These are phyloP conservation scores for Hydrocynus forskahlii DNA, from an alignment of 2,797 vertebrate species.

Conservation along the genomic window DNA sequence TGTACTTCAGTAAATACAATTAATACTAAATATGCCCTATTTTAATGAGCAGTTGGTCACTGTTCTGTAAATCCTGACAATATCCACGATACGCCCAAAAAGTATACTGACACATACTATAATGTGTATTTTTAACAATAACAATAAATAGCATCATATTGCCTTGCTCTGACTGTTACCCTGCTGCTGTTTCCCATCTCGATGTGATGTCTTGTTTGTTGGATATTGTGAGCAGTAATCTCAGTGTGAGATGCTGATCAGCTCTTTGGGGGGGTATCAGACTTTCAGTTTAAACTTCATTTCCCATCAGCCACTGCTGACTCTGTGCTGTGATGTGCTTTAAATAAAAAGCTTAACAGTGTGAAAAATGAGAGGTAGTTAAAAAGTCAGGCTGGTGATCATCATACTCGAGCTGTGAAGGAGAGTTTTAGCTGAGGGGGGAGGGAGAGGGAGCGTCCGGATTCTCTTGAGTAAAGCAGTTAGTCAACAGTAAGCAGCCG, in stretches of 20 bases:
- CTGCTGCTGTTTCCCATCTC: background rate
- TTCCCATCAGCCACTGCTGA: conserved; percentile 9
- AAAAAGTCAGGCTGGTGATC: background rate
- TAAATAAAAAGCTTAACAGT: background rate
- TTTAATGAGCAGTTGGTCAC: too few relatives aligned
- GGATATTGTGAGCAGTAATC: background rate
- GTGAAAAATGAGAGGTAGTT: background rate
- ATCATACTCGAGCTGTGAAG: background rate
- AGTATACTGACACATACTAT: too few relatives aligned
- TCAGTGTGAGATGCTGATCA: background rate
- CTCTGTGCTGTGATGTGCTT: background rate
- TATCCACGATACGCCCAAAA: too few relatives aligned
- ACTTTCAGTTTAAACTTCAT: background rate
- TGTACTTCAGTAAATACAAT: too few relatives aligned
- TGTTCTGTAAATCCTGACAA: too few relatives aligned
- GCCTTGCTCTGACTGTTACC: too few relatives aligned
- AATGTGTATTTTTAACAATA: too few relatives aligned
- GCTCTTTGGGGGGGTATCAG: background rate
- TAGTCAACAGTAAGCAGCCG: conserved; percentile 27
- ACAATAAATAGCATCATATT: too few relatives aligned
- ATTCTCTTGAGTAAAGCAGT: background rate
- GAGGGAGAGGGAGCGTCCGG: background rate
- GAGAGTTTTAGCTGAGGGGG: background rate
- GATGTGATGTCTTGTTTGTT: background rate
- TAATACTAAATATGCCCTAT: too few relatives aligned